phyloP scores from a whole-genome alignment of 2,113 vertebrate genomes.

The Nestor notabilis region DNA sequence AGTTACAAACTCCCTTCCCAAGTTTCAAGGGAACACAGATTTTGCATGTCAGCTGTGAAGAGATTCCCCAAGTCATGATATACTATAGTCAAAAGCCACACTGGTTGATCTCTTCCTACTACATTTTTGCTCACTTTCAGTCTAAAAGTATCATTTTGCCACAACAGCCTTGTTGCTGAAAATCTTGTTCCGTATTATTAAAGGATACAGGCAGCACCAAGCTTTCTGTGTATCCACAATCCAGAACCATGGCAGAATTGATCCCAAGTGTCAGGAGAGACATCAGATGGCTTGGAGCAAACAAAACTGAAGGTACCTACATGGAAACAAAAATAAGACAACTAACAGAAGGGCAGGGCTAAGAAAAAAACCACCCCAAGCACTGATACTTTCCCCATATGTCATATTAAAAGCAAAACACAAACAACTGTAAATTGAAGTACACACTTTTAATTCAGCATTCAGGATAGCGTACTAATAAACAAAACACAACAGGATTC shows the following conservation, averaged over 20 bases:
- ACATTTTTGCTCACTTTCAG: not conserved
- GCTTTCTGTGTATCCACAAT: slow-evolving; percentile 94
- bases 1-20: not conserved
- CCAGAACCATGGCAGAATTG: slow-evolving; percentile 95
- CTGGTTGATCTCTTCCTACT: not conserved
- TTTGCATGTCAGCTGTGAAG: fast-evolving
- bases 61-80: not conserved
- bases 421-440: not conserved
- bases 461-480: not conserved
- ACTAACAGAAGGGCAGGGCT: not conserved
- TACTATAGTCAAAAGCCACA: not conserved
- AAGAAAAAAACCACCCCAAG: not conserved
- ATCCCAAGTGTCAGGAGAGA: slow-evolving; percentile 93
- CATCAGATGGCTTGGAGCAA: slow-evolving; percentile 96
- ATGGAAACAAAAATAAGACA: not conserved
- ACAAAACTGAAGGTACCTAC: slow-evolving; percentile 95
- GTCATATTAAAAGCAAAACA: not conserved
- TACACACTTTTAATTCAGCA: not conserved
- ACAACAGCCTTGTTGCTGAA: not conserved
- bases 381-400: not conserved
- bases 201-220: slow-evolving; percentile 96
- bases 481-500: not conserved
- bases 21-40: not conserved
- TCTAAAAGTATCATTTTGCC: not conserved
- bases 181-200: not conserved